Base-by-base conservation (phyloP, 30 jellyfish, hydroid and myxozoan species). In the Aurelia sp. region DNA sequence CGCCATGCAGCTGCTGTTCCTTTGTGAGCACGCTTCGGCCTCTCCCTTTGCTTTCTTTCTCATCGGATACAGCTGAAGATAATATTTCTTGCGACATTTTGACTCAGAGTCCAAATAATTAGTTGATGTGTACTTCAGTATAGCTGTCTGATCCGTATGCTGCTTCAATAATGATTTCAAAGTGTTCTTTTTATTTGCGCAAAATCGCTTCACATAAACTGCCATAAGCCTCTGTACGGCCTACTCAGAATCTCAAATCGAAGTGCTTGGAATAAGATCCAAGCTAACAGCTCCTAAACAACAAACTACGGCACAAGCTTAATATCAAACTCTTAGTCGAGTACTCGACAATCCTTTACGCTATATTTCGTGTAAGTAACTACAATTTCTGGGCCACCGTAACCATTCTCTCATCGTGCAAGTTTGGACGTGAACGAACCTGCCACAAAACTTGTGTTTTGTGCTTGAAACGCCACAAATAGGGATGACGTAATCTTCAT, bases 1-100 rank as follows among this genome's bases (percentile, higher is more conserved):
- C 83, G 15, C 90, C 76, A 40, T 62, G 83, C 11, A 81, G 83
- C 67, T 81, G 48, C 20, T 52, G 53, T 8, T 81, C 83, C 63
- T 30, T 33, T 22, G 20, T n/a, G 61, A 37, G 20, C 4, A 6
- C 76, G 30, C 21, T 17, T 47, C 83, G 33, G 19, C 63, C 3
- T 40, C 73, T 13, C 15, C 60, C 52, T 74, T 50, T 22, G 6
- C 69, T 35, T 70, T 27, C 78, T 9, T 68, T 68, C 51, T 68
- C 78, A 68, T 68, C 60, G 78, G 78, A 17, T 31, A 68, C 4
- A 74, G 69, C 16, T n/a, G 85, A 19, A 47, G 85, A 18, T 50
- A 71, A 53, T 50, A 50, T 44, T 23, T 31, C 41, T 53, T 74
- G 31, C 53, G 85, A 74, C 85, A 74, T 74, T 53, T 51, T 52